phyloP scores from a whole-genome alignment of 2,113 vertebrate genomes.

The Theropithecus gelada region DNA sequence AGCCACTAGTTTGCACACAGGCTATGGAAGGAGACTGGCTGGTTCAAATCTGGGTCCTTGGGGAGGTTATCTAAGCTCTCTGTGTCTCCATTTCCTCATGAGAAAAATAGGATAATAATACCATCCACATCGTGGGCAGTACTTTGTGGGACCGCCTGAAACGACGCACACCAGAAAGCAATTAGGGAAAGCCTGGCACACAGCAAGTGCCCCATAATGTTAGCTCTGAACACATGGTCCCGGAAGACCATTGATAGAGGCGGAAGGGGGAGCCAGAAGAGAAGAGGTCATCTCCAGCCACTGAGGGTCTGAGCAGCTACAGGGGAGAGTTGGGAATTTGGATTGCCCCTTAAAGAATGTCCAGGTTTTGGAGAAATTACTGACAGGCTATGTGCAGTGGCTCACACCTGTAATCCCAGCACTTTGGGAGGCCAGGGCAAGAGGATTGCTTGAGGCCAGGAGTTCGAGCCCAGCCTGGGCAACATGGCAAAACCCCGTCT shows the following conservation, averaged over 20 bases:
- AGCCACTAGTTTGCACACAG: fast-evolving
- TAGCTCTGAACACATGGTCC: not conserved
- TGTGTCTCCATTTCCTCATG: not conserved
- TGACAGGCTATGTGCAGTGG: too few species aligned
- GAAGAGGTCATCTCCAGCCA: not conserved
- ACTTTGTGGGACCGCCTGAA: not conserved
- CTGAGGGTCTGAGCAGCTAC: not conserved
- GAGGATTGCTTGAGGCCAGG: too few species aligned
- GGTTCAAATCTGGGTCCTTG: not conserved
- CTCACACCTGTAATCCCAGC: too few species aligned
- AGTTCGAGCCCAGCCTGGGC: too few species aligned
- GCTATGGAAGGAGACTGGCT: not conserved
- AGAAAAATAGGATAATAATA: not conserved
- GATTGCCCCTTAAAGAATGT: not conserved
- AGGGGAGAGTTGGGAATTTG: not conserved
- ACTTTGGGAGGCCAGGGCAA: too few species aligned
- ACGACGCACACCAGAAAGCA: fast-evolving
- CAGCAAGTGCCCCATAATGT: not conserved
- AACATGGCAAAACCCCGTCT: too few species aligned
- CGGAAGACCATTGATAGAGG: not conserved
- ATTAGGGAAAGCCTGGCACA: not conserved
- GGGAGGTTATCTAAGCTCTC: not conserved
- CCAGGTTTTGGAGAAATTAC: not conserved
- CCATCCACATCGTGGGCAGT: not conserved
- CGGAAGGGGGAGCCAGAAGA: fast-evolving